Base-by-base conservation (phyloP, 2,797 vertebrate species). In the Hypotaenidia okinawae region DNA sequence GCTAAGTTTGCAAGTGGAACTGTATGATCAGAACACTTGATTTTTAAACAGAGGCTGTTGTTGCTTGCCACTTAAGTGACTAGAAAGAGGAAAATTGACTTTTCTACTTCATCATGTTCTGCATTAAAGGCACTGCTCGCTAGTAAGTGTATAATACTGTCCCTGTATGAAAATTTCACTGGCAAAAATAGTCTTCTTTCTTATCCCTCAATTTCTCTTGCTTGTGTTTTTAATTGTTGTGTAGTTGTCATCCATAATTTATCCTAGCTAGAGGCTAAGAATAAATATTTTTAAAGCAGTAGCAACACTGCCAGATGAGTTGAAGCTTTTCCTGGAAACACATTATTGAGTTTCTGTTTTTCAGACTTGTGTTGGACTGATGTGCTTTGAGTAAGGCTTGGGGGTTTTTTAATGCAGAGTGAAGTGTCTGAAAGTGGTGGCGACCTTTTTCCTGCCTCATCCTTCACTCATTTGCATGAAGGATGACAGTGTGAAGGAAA, bases 231-330 rank as follows among this genome's bases (percentile, higher is more conserved):
- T 76, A 91, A 75, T 88, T 84, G 47, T 66, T 86, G 32, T 59
- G 35, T 45, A 78, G 30, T 33, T 84, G 45, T 54, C 33, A 64
- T 68, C n/a, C 61, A 30, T 90, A 73, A 81, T 81, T 93, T 75
- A 61, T 67, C 54, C 92, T 81, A 77, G 75, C 52, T 95, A 52
- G 68, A 86, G 61, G 39, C 28, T 76, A 68, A 77, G 80, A 93
- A 69, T 86, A 94, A 87, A 67, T 90, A 70, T 59, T 94, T 93
- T 70, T 61, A 67, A 91, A 87, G 61, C n/a, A 75, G 4, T 80
- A 55, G 75, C 54, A 85, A 30, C 33, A 8, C 27, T 93, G 75
- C 54, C 73, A 87, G 41, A 75, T 67, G 24, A 54, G 58, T 91
- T 80, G 39, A 92, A 45, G 67, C 64, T 91, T 78, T 89, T 93